Evolutionary conservation across 2,113 vertebrate species (phyloP), one percentile per base, ranked within the genome.

Genomic region (Channa maculata): DNA sequence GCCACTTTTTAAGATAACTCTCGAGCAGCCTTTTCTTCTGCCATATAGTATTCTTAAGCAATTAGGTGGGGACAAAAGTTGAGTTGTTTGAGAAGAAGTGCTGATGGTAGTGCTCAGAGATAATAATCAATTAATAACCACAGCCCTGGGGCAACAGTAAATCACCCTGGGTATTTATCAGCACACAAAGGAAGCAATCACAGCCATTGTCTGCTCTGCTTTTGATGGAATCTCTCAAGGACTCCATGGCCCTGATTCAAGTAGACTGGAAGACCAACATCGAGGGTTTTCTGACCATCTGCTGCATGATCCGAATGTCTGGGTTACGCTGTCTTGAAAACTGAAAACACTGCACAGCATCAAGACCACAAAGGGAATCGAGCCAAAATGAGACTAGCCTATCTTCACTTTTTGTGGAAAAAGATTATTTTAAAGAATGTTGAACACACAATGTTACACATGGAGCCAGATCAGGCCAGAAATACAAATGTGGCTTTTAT

Each of bases 141-240:
- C 52, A 76, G 77, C 58, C 80, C 64, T 14, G 37, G 46, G 85
- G 87, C 86, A 89, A 88, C 70, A 88, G 61, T 93, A 91, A 92
- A 93, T 94, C 91, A 93, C 84, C 76, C 15, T 13, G 76, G 65
- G 86, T 88, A 92, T 90, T 93, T 91, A 86, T 90, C 89, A 85
- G 65, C 78, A 83, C 85, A 93, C 92, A 93, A 94, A 91, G 69
- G 88, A 77, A 50, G 64, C 80, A 72, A 86, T 84, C 83, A 83
- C 45, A n/a, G 43, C 65, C 73, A 71, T 94, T 92, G 91, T 93
- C 70, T 74, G 54, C 44, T 61, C 66, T 65, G 80, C 75, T 77
- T 87, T 63, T 90, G 81, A 88, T 90, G 71, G 88, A 82, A 80
- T 69, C 85, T 75, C 71, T 84, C 74, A 62, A 72, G 60, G 71